These are phyloP conservation scores for Bos taurus DNA, from an alignment of 2,113 vertebrate species.

Conservation along the genomic window DNA sequence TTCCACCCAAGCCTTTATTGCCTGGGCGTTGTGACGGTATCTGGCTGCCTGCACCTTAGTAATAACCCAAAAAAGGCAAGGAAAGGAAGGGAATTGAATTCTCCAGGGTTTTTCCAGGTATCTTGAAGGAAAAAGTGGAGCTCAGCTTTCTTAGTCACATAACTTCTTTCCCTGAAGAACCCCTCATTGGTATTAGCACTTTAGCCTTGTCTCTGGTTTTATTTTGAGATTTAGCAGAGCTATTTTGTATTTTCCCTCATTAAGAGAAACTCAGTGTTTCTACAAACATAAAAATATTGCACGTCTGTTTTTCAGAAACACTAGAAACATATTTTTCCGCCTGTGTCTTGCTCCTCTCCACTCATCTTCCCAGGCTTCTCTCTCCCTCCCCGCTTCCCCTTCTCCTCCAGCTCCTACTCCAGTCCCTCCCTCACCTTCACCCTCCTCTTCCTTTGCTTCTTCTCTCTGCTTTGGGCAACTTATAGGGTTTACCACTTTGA, in stretches of 20 bases:
- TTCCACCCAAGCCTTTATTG: neutral
- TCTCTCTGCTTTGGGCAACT: neutral
- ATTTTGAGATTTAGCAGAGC: neutral
- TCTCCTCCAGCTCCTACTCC: neutral
- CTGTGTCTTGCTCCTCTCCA: neutral
- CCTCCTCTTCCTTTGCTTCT: neutral
- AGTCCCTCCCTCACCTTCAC: neutral
- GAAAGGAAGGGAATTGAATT: neutral
- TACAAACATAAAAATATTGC: conserved; percentile 19
- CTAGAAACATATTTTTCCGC: neutral
- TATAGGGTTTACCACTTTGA: neutral
- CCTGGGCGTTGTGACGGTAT: neutral
- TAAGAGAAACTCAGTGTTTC: neutral
- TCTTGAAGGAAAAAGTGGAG: neutral
- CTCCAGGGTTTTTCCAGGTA: neutral
- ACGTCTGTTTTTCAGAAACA: neutral
- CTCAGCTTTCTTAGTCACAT: neutral
- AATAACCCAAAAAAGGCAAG: neutral
- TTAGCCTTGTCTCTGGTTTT: neutral
- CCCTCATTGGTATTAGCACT: neutral
- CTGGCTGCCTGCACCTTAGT: neutral
- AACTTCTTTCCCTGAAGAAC: neutral
- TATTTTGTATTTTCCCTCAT: conserved; percentile 1
- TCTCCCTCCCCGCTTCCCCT: rapidly evolving
- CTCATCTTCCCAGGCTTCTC: too few relatives aligned